Evolutionary conservation across 1,140 invertebrate genomes (phyloP), one percentile per base, ranked within the genome.

Genomic region (Hylaeus volcanicus): DNA sequence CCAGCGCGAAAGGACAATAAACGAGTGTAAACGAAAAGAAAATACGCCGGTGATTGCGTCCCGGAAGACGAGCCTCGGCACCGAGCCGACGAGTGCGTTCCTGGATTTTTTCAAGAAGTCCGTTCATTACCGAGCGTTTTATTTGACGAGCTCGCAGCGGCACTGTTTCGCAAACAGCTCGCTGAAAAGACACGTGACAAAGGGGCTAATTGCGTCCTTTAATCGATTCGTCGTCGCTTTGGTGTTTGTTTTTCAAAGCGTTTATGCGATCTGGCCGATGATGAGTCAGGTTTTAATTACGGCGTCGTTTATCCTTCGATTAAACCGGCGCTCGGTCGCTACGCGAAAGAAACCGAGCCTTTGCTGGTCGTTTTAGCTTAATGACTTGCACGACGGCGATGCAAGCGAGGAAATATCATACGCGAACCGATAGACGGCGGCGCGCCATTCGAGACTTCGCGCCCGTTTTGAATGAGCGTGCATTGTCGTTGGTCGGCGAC

Each of bases 261-360:
- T 58, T 61, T 53, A 69, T 51, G 65, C 79, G 79, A 75, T 65
- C 55, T 70, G 72, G 14, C 56, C 61, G 81, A 79, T 71, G 75
- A 79, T 71, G 75, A 79, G 81, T 79, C 76, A 79, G 75, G 61
- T 79, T 73, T 82, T 82, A 82, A 82, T 82, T 82, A 82, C 76
- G 63, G 26, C 39, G 39, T 58, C 60, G 75, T 70, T 82, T 65
- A 79, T 72, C 37, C 81, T 73, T 69, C 76, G 81, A 82, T 79
- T 74, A 77, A 51, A 48, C 60, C 58, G 68, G 39, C 39, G 64
- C 39, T 60, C 66, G 43, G 55, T 41, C 55, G 37, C 9, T 60
- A 6, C 26, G 6, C 26, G 75, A 60, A 41, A 63, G 14, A 8
- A n/a, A 60, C 64, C 26, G 26, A 2, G 12, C 15, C 65, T 51